Evolutionary conservation across 2,888 invertebrate genomes (phyloP).

Genomic region (Celastrina argiolus): DNA sequence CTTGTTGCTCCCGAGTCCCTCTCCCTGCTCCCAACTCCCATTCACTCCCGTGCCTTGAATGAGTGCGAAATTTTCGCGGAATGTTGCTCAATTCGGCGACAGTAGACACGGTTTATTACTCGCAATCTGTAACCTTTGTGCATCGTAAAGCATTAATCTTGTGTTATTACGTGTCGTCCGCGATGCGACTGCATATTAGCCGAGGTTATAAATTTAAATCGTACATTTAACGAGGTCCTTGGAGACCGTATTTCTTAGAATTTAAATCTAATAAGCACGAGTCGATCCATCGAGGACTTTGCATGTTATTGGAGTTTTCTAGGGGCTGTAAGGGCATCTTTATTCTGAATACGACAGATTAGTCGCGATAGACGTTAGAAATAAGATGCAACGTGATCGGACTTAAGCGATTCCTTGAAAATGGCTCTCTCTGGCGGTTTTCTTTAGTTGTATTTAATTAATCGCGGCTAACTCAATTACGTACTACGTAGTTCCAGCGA

Average conservation of each 20-base stretch:
- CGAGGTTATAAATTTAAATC: background rate
- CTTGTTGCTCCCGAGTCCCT: conserved; percentile 1
- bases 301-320: background rate
- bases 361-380: conserved; percentile 25
- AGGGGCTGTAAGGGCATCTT: background rate
- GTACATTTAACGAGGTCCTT: background rate
- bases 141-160: background rate
- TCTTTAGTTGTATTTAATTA: conserved; percentile 10
- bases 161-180: background rate
- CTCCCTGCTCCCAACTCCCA: background rate
- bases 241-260: background rate
- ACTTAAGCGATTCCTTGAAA: conserved; percentile 22
- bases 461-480: conserved; percentile 17
- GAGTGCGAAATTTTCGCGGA: background rate
- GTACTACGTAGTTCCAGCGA: conserved; percentile 8
- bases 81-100: background rate
- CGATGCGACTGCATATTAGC: background rate
- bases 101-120: background rate
- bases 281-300: background rate
- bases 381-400: conserved; percentile 25
- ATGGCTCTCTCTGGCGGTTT: conserved; percentile 19
- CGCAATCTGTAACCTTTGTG: background rate
- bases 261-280: background rate
- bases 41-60: background rate
- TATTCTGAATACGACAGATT: background rate